Percentiles rank a stretch among this genome's conserved stretches.
Evolutionary conservation across 2,797 vertebrate genomes (phyloP).

Genomic region (Phylloscopus collybita): DNA sequence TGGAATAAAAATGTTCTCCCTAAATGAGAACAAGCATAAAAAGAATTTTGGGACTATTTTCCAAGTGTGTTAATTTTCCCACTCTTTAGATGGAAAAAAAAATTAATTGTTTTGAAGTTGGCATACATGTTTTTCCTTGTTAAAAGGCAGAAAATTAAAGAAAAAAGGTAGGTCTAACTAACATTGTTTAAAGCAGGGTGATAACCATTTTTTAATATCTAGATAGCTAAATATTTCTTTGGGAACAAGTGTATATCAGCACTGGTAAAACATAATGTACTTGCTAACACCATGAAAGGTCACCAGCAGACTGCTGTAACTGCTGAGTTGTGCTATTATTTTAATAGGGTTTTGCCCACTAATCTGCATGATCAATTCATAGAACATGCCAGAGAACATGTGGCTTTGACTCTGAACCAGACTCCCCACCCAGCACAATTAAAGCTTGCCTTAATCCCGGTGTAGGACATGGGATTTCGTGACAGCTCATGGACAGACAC

Average conservation of each 20-base stretch:
- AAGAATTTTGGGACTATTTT: neutral
- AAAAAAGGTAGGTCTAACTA: neutral
- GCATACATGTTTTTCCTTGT: neutral
- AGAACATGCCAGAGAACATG: neutral
- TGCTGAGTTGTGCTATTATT: neutral
- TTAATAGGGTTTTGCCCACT: slow-evolving; percentile 16
- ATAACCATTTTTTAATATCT: neutral
- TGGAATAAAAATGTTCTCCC: neutral
- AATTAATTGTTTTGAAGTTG: neutral
- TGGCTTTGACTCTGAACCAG: neutral
- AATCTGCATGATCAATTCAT: neutral
- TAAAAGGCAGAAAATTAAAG: neutral
- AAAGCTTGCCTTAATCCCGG: neutral
- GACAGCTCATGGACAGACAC: neutral
- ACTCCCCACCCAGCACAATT: neutral
- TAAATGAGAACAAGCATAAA: neutral
- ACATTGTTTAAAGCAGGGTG: neutral
- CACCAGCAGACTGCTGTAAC: neutral
- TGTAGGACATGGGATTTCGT: neutral
- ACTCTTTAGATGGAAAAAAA: neutral
- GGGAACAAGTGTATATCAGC: neutral
- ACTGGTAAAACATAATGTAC: neutral
- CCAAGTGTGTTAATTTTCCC: neutral
- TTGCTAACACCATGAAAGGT: neutral
- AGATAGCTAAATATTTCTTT: slow-evolving; percentile 8